Evolutionary conservation across 2,888 invertebrate species (phyloP), one percentile per base, ranked within the genome.

Genomic region (Drosophila emarginata): DNA sequence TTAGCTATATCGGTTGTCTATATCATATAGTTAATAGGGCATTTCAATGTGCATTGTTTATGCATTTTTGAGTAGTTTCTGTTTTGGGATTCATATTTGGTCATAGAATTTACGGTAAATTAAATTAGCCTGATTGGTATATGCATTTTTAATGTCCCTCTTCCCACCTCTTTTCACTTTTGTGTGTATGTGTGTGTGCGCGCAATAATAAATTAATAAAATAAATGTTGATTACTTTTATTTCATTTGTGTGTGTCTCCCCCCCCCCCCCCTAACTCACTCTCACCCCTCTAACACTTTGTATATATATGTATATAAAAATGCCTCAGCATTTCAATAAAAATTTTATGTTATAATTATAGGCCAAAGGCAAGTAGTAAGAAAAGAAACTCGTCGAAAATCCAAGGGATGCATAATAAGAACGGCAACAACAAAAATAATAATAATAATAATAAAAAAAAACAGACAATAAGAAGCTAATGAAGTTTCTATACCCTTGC

Each of bases 341-440:
- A 84, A 75, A 56, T 66, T 85, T 69, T 75, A 82, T 80, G 81
- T 74, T 78, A 64, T 82, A 82, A 82, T 87, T 84, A 82, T 80
- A 67, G 74, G 76, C 70, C 68, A 72, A 70, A 14, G 37, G 65
- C 64, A 69, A 64, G 69, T 59, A 64, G 69, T 59, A 65, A 66
- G 54, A 59, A 28, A 37, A 45, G 18, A 45, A 45, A 45, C 45
- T 45, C 37, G 32, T 52, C 50, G 65, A 40, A 64, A 39, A 39
- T 45, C 57, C 45, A 64, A 51, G 61, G 62, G 76, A 77, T 74
- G 72, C 63, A 54, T 75, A 73, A 73, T 75, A 77, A 75, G 80
- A 80, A 86, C 80, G 7, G 45, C 45, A 21, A 21, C 18, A 45
- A 45, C 15, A 9, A 12, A 45, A 21, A 21, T 12, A 45, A 45